Evolutionary conservation across 2,888 invertebrate species (phyloP), one percentile per base, ranked within the genome.

Genomic region (Drosophila trichaetosa): DNA sequence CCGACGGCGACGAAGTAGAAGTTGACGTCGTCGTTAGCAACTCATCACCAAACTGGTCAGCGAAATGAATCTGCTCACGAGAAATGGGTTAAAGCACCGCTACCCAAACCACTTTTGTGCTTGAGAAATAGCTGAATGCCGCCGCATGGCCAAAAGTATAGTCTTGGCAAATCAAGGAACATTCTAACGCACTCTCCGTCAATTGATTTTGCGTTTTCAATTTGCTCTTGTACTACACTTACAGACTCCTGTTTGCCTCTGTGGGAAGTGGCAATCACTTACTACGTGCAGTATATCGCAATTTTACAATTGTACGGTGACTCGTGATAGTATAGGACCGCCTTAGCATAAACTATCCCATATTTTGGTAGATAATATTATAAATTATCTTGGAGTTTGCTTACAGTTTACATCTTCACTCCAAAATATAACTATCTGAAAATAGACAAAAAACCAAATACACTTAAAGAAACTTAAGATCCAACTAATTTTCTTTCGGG

Each of bases 71-170:
- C 24, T 40, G n/a, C 52, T n/a, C 16, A 36, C 29, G 16, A 24
- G 33, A 80, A 80, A 64, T 78, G 49, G 78, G 80, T 80, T 76
- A 71, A 80, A 46, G 48, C 34, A 71, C 67, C 76, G 80, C 64
- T 65, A 71, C 16, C n/a, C 4, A 73, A 63, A 33, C 46, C 29
- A 67, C 68, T 67, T 54, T 58, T 49, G 13, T 33, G 11, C 33
- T 27, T 42, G 18, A 11, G 13, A 60, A 58, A 38, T 11, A 42
- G 42, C 42, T 4, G 24, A 16, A 42, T 13, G n/a, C 21, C 27
- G 31, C 27, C 13, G 27, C n/a, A 42, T 49, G n/a, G 33, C 31
- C 48, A 42, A 38, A 42, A 38, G 18, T n/a, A 24, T 16, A 34
- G 42, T 34, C 33, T 68, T 40, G n/a, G 4, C 38, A 64, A 63